Evolutionary conservation across 2,888 invertebrate genomes (phyloP).

Genomic region (Troides oblongomaculatus): DNA sequence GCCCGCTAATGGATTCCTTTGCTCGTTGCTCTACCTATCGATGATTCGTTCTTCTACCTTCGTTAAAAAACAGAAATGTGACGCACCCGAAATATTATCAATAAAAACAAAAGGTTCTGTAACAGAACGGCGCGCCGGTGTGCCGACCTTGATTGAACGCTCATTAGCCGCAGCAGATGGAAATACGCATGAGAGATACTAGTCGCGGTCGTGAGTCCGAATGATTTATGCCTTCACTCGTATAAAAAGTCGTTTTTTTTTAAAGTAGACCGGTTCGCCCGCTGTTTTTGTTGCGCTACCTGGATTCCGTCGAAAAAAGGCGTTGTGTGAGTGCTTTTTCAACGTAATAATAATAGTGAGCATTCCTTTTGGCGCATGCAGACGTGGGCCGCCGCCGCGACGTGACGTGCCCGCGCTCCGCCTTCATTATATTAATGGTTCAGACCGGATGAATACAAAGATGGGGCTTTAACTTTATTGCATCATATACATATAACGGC

Average conservation of each 20-base stretch:
- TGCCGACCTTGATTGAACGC: constrained; percentile 42
- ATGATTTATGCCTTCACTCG: constrained; percentile 74
- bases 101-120: constrained; percentile 43
- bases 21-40: constrained; percentile 1
- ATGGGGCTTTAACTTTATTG: constrained; percentile 68
- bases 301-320: constrained; percentile 68
- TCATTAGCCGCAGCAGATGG: constrained; percentile 40
- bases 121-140: constrained; percentile 52
- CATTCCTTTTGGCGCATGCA: constrained; percentile 76
- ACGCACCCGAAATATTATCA: constrained; percentile 2
- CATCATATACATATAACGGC: constrained; percentile 52
- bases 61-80: constrained; percentile 1
- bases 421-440: constrained; percentile 78
- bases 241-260: constrained; percentile 61
- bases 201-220: constrained; percentile 69
- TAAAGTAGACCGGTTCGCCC: constrained; percentile 62
- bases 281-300: constrained; percentile 70
- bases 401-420: constrained; percentile 71
- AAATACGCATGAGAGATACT: constrained; percentile 51
- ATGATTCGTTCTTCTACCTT: not conserved
- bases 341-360: constrained; percentile 74
- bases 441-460: constrained; percentile 75
- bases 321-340: constrained; percentile 70
- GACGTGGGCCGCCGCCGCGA: constrained; percentile 65
- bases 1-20: constrained; percentile 29